Base-by-base conservation (phyloP, 2,888 invertebrate species). In the Eupithecia insigniata region DNA sequence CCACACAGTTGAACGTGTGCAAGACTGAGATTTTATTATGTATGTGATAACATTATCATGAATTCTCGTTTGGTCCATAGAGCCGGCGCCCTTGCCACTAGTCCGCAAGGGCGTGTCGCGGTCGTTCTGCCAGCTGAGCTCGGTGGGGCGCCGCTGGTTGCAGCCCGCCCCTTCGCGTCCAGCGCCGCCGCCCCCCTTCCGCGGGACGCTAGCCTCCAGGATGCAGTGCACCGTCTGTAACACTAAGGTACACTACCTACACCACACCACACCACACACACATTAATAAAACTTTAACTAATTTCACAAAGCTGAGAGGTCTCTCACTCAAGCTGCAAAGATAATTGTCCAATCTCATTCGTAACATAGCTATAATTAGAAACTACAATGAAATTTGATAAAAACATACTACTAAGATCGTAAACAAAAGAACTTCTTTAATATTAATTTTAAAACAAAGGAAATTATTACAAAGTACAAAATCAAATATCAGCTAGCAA, bases 121-220 rank as follows among this genome's bases (percentile, higher is more conserved):
- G 7, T 94, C 94, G 74, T 90, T 94, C 86, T 94, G 94, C 82
- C 94, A 92, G 83, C 86, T 94, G 83, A 89, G 90, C 92, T 75
- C 95, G 84, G 79, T 92, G 92, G 80, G 95, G 89, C 85, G 94
- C 86, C 90, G 88, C 84, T 90, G 87, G 89, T 82, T 77, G 80
- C 85, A 78, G 83, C 75, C 88, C 36, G 87, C 90, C 34, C 85
- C 86, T 55, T 87, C 91, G 18, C 89, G 90, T 66, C 89, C 91
- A 1, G 86, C 91, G 16, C 92, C 93, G 55, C 85, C 88, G 76
- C 90, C 90, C 14, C 91, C 94, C 82, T 92, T 92, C 83, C 88
- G 92, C 72, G 93, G 94, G 72, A 90, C 94, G 5, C 88, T 93
- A 55, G 94, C 94, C 72, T 89, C 91, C 3, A 78, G 92, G 16